phyloP scores from a whole-genome alignment of 1,140 invertebrate species.

The Oryctes rhinoceros region DNA sequence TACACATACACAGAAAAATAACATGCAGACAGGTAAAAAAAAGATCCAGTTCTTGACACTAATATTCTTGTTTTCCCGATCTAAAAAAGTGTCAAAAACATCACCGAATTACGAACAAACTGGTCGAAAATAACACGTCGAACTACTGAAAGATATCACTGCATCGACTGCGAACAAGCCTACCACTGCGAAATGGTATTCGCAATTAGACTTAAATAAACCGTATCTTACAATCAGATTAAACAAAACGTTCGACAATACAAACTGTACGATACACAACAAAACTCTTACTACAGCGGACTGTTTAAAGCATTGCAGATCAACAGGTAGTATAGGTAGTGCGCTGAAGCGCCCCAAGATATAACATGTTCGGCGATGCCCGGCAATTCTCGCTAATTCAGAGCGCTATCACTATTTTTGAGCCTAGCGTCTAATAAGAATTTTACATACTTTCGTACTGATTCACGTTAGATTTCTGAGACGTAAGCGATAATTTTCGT shows the following conservation, averaged over 20 bases:
- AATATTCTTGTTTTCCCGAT: background rate
- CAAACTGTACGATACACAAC: conserved; percentile 36
- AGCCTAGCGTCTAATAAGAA: background rate
- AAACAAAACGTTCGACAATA: background rate
- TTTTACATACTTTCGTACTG: conserved; percentile 8
- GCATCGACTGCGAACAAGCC: background rate
- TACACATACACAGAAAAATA: conserved; percentile 1
- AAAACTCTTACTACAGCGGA: conserved; percentile 30
- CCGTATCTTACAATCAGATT: background rate
- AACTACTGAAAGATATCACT: background rate
- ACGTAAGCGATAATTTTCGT: background rate
- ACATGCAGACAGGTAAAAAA: background rate
- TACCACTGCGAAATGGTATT: conserved; percentile 17
- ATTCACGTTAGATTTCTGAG: background rate
- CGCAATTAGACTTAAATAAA: conserved; percentile 22
- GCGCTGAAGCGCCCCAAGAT: background rate
- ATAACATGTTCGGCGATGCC: conserved; percentile 2
- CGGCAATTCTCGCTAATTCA: conserved; percentile 16
- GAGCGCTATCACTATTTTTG: background rate
- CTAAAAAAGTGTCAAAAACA: conserved; percentile 29
- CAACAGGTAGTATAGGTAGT: conserved; percentile 36
- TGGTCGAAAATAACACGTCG: background rate
- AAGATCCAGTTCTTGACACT: conserved; percentile 26
- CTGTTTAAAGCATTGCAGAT: conserved; percentile 29
- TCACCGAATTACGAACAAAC: background rate